These are phyloP conservation scores for Chloropsis cyanopogon DNA, from an alignment of 2,113 vertebrate species.

Conservation along the genomic window DNA sequence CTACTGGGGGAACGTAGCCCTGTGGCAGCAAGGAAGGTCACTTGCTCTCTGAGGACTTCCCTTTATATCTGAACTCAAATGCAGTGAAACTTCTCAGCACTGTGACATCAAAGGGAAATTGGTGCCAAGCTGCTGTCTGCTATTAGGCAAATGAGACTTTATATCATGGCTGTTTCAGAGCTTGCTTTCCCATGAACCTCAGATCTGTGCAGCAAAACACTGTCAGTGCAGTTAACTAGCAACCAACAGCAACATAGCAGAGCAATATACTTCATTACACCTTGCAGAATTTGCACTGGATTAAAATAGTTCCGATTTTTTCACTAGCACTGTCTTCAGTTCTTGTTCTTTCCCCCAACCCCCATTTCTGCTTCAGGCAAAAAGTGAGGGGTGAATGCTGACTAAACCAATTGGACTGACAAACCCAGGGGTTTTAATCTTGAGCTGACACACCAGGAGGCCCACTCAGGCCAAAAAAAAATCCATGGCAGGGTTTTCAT, in stretches of 20 bases:
- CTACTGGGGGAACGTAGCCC: fast-evolving
- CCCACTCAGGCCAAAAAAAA: not conserved
- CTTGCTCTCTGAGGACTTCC: not conserved
- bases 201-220: not conserved
- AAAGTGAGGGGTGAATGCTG: slow-evolving; percentile 16
- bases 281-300: slow-evolving; percentile 19
- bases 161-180: not conserved
- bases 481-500: not conserved
- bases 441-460: not conserved
- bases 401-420: not conserved
- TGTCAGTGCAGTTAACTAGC: not conserved
- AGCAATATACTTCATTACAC: not conserved
- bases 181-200: slow-evolving; percentile 15
- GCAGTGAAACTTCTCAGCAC: not conserved
- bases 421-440: not conserved
- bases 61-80: not conserved
- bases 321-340: not conserved
- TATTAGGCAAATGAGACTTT: slow-evolving; percentile 12
- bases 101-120: not conserved
- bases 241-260: not conserved
- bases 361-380: not conserved
- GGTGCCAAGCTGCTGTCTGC: not conserved
- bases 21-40: not conserved
- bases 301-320: slow-evolving; percentile 50
- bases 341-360: not conserved